Percentiles rank a stretch among this genome's conserved stretches.
phyloP scores from a whole-genome alignment of 2,888 invertebrate genomes.

The Onchidella celtica region DNA sequence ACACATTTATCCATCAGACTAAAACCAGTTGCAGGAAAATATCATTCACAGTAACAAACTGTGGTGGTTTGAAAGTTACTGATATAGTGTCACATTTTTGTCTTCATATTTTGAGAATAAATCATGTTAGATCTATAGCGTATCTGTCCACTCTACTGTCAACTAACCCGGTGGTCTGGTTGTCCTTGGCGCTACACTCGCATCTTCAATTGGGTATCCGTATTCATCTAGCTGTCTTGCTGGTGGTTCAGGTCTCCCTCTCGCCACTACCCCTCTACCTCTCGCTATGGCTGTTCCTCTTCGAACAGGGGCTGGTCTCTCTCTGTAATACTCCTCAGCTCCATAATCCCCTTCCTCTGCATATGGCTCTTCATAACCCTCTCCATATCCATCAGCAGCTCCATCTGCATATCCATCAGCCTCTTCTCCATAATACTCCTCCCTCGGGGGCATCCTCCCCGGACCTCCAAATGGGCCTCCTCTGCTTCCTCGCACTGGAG shows the following conservation, averaged over 20 bases:
- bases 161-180: too few species aligned
- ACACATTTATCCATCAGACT: too few species aligned
- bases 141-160: too few species aligned
- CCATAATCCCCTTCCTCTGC: slow-evolving; percentile 15
- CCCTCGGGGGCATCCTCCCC: background rate
- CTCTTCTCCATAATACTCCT: slow-evolving; percentile 34
- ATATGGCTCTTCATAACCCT: slow-evolving; percentile 20
- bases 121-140: too few species aligned
- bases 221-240: slow-evolving; percentile 8
- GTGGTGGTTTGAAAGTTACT: too few species aligned
- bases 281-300: background rate
- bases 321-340: slow-evolving; percentile 10
- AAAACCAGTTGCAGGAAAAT: too few species aligned
- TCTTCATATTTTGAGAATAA: too few species aligned
- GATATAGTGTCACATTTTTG: too few species aligned
- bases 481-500: background rate
- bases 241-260: background rate
- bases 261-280: slow-evolving; percentile 13
- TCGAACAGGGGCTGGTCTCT: background rate
- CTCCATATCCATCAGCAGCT: slow-evolving; percentile 1
- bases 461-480: background rate
- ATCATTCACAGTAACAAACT: too few species aligned
- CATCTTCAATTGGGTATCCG: slow-evolving; percentile 2
- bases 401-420: slow-evolving; percentile 3
- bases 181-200: too few species aligned